Evolutionary conservation across 2,113 vertebrate species (phyloP).

Genomic region (Corythoichthys haematopterus): DNA sequence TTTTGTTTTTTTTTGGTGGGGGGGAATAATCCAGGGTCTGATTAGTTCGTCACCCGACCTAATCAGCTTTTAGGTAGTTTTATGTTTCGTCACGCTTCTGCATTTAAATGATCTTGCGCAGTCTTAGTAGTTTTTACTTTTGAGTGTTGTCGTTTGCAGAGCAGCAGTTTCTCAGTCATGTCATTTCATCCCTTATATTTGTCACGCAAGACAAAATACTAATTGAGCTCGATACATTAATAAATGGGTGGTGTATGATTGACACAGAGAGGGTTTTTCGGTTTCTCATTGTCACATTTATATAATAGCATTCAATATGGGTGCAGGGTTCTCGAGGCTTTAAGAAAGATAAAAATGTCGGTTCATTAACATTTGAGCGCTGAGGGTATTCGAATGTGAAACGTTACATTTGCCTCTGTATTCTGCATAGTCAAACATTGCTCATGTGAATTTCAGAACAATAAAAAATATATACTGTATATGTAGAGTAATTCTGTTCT

Average conservation of each 20-base stretch:
- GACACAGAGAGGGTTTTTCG: not conserved
- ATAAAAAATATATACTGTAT: conserved; percentile 52
- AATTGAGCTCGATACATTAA: not conserved
- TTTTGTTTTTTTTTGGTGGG: conserved; percentile 8
- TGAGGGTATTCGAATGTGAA: conserved; percentile 14
- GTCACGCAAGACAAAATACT: conserved; percentile 10
- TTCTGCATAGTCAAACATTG: conserved; percentile 23
- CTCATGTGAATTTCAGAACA: conserved; percentile 44
- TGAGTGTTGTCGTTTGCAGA: conserved; percentile 8
- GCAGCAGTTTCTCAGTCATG: conserved; percentile 14
- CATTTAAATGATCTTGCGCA: not conserved
- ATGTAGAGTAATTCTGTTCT: conserved; percentile 2
- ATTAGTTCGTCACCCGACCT: conserved; percentile 16
- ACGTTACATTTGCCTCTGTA: conserved; percentile 22
- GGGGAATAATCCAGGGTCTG: conserved; percentile 3
- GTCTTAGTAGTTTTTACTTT: conserved; percentile 8
- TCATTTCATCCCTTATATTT: not conserved
- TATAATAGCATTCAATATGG: not conserved
- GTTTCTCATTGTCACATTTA: not conserved
- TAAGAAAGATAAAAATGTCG: conserved; percentile 10
- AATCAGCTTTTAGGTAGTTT: conserved; percentile 15
- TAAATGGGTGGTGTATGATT: conserved; percentile 1
- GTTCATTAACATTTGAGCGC: not conserved
- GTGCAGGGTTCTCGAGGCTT: conserved; percentile 5
- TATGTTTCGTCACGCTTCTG: conserved; percentile 3